Conservation (phyloP, 2,797 vertebrate species). For the Sardinella longiceps region DNA sequence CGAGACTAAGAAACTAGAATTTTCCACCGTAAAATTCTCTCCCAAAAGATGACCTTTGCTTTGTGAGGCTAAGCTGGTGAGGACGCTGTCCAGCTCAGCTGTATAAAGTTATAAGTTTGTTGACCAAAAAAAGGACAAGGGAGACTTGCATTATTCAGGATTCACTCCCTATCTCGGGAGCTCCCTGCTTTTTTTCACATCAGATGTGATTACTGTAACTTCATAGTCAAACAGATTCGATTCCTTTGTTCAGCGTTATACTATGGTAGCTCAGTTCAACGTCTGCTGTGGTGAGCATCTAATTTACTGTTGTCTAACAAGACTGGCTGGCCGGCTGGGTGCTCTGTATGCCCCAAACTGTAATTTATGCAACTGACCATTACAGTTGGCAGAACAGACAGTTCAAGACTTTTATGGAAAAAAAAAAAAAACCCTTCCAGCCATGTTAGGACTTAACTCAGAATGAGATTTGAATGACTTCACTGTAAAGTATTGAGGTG, state of each 20-base stretch:
- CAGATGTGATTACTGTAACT: slow-evolving; percentile 35
- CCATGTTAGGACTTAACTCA: slow-evolving; percentile 9
- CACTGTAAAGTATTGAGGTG: not conserved
- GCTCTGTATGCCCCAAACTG: not conserved
- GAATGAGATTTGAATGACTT: not conserved
- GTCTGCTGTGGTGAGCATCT: not conserved
- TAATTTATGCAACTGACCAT: slow-evolving; percentile 11
- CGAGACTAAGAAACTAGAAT: not conserved
- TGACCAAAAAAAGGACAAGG: slow-evolving; percentile 29
- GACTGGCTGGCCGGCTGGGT: not conserved
- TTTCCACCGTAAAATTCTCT: not conserved
- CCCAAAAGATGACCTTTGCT: not conserved
- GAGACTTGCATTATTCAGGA: slow-evolving; percentile 24
- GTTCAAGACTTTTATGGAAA: not conserved
- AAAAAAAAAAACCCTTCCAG: not conserved
- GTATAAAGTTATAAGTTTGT: not conserved
- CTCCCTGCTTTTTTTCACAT: slow-evolving; percentile 43
- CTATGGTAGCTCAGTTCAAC: not conserved
- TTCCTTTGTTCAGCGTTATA: not conserved
- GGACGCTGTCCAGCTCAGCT: not conserved
- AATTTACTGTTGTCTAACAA: slow-evolving; percentile 6
- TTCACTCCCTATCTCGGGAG: slow-evolving; percentile 44
- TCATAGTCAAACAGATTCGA: not conserved
- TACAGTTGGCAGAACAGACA: slow-evolving; percentile 19
- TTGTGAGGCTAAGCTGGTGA: too few species aligned